phyloP scores from a whole-genome alignment of 2,113 vertebrate genomes.

The Enhydra lutris region DNA sequence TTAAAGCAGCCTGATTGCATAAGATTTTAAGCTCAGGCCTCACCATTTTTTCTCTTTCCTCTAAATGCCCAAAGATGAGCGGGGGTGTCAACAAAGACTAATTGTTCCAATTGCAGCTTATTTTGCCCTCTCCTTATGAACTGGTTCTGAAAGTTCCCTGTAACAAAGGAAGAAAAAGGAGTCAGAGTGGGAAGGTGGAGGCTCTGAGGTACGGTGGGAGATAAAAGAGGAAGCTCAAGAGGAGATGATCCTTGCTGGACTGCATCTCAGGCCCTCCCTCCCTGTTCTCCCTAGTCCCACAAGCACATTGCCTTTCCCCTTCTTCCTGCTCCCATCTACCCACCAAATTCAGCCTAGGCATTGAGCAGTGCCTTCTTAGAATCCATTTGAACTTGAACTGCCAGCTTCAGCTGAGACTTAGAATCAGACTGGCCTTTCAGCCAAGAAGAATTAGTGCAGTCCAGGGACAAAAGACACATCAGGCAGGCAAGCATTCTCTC shows the following conservation, averaged over 20 bases:
- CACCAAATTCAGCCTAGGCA: neutral
- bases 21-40: slow-evolving; percentile 47
- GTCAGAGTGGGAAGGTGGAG: neutral
- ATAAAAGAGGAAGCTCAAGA: neutral
- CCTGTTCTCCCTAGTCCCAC: neutral
- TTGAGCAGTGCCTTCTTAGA: neutral
- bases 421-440: neutral
- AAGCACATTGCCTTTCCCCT: neutral
- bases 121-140: slow-evolving; percentile 27
- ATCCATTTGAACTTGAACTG: neutral
- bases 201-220: neutral
- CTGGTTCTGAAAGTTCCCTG: slow-evolving; percentile 4
- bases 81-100: slow-evolving; percentile 24
- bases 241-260: neutral
- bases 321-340: neutral
- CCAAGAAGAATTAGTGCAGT: neutral
- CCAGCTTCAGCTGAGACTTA: neutral
- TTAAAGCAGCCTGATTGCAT: slow-evolving; percentile 48
- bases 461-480: neutral
- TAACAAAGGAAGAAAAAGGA: slow-evolving; percentile 12
- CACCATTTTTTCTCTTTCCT: slow-evolving; percentile 43
- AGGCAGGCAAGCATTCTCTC: neutral
- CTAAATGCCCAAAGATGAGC: slow-evolving; percentile 35
- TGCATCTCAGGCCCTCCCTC: neutral
- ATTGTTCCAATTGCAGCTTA: slow-evolving; percentile 35